Conservation (phyloP, 2,797 vertebrate species). For the Simalia tracyae region DNA sequence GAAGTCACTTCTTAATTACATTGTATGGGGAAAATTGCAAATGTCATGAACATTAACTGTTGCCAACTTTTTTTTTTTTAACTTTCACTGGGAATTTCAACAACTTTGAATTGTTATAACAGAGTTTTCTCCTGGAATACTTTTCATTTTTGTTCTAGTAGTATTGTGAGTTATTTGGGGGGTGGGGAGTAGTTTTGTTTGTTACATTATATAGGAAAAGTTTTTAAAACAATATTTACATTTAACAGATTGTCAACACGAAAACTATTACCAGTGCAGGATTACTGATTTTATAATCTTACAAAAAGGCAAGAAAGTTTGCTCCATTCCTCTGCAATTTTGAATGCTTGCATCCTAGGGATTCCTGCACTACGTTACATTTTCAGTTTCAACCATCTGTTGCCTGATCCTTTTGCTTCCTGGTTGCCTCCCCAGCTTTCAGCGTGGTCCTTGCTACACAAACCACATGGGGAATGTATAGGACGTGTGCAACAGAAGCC, state of each 20-base stretch:
- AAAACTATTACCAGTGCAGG: background rate
- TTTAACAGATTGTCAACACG: background rate
- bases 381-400: background rate
- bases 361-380: background rate
- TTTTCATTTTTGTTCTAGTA: background rate
- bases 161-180: background rate
- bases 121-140: background rate
- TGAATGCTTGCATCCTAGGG: background rate
- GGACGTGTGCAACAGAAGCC: background rate
- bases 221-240: background rate
- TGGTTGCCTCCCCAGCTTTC: too few relatives aligned
- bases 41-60: background rate
- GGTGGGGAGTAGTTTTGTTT: background rate
- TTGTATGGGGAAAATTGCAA: too few relatives aligned
- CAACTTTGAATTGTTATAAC: background rate
- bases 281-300: background rate
- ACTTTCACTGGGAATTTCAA: background rate
- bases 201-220: background rate
- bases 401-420: background rate
- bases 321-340: background rate
- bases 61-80: background rate
- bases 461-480: background rate
- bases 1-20: background rate
- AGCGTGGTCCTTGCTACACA: background rate
- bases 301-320: background rate